These are phyloP conservation scores for Aleiodes sp. DNA, from an alignment of 1,140 invertebrate species.

Conservation along the genomic window DNA sequence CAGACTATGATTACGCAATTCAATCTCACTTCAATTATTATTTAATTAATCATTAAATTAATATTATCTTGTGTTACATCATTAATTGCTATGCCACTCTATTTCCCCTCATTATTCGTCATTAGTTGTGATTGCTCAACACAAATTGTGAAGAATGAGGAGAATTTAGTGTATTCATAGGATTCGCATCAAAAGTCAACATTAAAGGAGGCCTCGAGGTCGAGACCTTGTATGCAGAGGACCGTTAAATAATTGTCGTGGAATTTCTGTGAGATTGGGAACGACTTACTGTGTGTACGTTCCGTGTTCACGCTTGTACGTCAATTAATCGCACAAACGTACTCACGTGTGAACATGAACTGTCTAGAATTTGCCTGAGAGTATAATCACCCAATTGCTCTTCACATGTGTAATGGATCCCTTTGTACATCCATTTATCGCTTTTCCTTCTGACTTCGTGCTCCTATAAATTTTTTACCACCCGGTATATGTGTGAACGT, in stretches of 20 bases:
- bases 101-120: too few species aligned
- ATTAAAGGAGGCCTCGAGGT: conserved; percentile 18
- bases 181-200: not conserved
- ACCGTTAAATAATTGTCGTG: conserved; percentile 11
- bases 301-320: not conserved
- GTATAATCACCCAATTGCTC: conserved; percentile 11
- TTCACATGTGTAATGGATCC: conserved; percentile 2
- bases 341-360: conserved; percentile 3
- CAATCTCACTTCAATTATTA: too few species aligned
- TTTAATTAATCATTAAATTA: too few species aligned
- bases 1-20: not conserved
- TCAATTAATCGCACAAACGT: conserved; percentile 5
- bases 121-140: too few species aligned
- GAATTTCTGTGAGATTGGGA: not conserved
- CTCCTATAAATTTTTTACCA: too few species aligned
- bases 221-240: not conserved
- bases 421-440: not conserved
- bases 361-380: not conserved
- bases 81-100: too few species aligned
- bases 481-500: too few species aligned
- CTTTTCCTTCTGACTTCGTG: not conserved
- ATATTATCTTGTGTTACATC: too few species aligned
- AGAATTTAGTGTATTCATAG: too few species aligned
- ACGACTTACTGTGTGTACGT: not conserved
- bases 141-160: too few species aligned